Percentiles rank a stretch among this genome's conserved stretches.
Evolutionary conservation across 2,113 vertebrate species (phyloP).

Genomic region (Turdus rufiventris): DNA sequence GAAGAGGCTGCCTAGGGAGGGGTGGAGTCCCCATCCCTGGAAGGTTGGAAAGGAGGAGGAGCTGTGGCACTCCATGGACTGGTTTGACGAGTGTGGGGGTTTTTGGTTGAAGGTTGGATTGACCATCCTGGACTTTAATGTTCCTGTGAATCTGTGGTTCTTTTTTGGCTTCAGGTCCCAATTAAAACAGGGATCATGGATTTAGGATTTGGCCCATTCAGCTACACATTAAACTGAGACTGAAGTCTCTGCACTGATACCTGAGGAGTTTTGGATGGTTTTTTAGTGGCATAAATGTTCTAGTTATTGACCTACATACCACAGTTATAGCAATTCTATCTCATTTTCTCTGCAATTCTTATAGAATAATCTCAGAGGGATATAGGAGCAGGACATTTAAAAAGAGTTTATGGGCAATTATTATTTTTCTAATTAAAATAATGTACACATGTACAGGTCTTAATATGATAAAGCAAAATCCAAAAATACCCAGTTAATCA

Average conservation of each 20-base stretch:
- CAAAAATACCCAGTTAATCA: conserved; percentile 1
- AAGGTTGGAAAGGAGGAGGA: neutral
- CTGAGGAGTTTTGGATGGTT: neutral
- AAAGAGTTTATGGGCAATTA: neutral
- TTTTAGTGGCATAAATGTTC: neutral
- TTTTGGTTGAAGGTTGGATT: no score
- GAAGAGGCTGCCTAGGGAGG: neutral
- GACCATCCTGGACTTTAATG: no score
- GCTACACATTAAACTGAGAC: neutral
- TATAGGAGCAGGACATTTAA: neutral
- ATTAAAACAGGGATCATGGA: accelerated
- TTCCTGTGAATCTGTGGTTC: neutral
- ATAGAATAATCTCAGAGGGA: neutral
- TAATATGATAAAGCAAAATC: neutral
- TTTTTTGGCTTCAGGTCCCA: neutral
- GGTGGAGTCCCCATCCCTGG: neutral
- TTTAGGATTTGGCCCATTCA: neutral
- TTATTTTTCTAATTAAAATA: conserved; percentile 30
- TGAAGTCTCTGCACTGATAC: neutral
- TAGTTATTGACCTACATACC: neutral
- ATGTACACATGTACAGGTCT: neutral
- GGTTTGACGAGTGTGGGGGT: accelerated
- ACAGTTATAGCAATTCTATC: neutral
- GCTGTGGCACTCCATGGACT: neutral
- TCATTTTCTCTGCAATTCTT: neutral